Evolutionary conservation across 2,888 invertebrate species (phyloP).

Genomic region (Epinotia bilunana): DNA sequence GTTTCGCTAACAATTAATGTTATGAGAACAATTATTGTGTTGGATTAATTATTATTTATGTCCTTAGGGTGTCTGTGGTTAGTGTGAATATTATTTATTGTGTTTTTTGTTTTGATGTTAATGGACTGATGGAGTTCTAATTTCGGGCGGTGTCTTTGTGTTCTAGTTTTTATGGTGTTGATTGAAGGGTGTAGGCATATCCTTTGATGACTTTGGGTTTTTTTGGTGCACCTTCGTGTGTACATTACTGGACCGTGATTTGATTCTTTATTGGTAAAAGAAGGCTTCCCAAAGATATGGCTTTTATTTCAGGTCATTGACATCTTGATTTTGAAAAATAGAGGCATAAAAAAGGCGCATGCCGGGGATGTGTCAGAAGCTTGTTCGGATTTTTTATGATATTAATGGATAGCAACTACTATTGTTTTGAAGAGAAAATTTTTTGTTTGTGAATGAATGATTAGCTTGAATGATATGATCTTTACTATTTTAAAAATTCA

Average conservation of each 20-base stretch:
- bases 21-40: constrained; percentile 59
- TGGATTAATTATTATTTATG: constrained; percentile 65
- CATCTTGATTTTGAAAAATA: no score
- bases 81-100: constrained; percentile 39
- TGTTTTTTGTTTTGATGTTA: constrained; percentile 25
- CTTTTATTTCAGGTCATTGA: no score
- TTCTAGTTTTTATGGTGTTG: constrained; percentile 10
- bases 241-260: no score
- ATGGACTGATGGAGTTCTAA: constrained; percentile 47
- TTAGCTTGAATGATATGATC: neutral
- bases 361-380: no score
- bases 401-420: no score
- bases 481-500: neutral
- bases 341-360: no score
- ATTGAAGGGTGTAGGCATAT: constrained; percentile 3
- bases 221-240: no score
- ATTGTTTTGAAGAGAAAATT: no score
- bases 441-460: no score
- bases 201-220: neutral
- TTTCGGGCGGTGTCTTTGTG: constrained; percentile 45
- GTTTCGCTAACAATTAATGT: constrained; percentile 61
- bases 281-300: no score
- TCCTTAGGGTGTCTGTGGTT: constrained; percentile 42
- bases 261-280: no score
- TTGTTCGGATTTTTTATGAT: no score